A percentile compares a stretch with the other conserved stretches of the same genome.
phyloP scores from a whole-genome alignment of 2,888 invertebrate species.

The Halictus ligatus region DNA sequence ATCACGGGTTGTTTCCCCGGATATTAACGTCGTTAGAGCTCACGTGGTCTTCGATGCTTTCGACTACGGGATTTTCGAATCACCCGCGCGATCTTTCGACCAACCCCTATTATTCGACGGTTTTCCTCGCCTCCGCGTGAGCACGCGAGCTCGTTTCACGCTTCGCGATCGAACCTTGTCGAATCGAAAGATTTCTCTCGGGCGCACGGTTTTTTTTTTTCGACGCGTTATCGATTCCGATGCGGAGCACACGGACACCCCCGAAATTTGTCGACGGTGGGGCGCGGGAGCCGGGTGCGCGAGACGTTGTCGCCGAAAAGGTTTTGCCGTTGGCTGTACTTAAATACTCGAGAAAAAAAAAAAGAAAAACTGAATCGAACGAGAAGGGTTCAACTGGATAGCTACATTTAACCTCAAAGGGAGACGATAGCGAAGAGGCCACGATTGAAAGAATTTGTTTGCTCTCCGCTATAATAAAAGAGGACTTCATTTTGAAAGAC shows the following conservation, averaged over 20 bases:
- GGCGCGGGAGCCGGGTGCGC: not conserved
- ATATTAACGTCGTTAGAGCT: constrained; percentile 30
- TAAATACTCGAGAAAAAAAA: constrained; percentile 66
- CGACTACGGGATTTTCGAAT: not conserved
- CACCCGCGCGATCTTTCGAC: constrained; percentile 15
- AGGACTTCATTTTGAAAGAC: constrained; percentile 61
- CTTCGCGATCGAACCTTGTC: not conserved
- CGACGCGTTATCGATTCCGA: not conserved
- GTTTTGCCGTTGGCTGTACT: constrained; percentile 46
- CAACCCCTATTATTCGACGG: constrained; percentile 1
- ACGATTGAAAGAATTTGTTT: constrained; percentile 65
- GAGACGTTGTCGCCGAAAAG: not conserved
- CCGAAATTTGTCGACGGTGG: not conserved
- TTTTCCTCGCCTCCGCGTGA: not conserved
- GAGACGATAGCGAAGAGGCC: constrained; percentile 64
- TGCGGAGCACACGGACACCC: not conserved
- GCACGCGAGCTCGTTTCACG: constrained; percentile 22
- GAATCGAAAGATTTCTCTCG: not conserved
- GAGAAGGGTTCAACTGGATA: constrained; percentile 50
- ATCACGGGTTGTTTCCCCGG: not conserved
- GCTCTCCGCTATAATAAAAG: constrained; percentile 60
- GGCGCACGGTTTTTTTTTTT: not conserved
- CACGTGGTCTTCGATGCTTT: not conserved
- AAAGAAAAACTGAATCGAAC: constrained; percentile 64
- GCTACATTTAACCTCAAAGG: constrained; percentile 69